phyloP scores from a whole-genome alignment of 2,797 vertebrate genomes.

The Psittacula echo region DNA sequence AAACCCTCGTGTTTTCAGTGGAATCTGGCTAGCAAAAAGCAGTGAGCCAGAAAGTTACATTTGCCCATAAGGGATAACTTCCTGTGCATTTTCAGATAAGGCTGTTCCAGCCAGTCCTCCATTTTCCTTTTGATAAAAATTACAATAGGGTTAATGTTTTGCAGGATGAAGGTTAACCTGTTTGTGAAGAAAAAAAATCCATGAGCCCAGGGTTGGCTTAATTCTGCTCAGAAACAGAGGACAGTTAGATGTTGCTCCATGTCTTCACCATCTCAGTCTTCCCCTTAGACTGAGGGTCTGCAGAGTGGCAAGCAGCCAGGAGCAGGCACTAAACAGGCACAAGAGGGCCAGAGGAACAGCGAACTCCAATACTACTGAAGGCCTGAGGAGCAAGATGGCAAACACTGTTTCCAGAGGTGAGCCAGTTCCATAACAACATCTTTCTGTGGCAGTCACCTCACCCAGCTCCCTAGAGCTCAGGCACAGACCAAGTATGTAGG shows the following conservation, averaged over 20 bases:
- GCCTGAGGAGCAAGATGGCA: rapidly evolving
- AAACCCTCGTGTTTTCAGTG: not conserved
- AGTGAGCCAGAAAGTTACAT: not conserved
- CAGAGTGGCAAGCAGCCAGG: not conserved
- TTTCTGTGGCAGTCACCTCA: not conserved
- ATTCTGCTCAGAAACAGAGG: not conserved
- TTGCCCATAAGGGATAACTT: not conserved
- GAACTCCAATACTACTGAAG: not conserved
- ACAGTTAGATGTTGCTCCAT: not conserved
- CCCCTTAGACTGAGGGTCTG: not conserved
- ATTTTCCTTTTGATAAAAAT: not conserved
- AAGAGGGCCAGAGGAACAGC: not conserved
- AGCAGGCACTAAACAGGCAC: not conserved
- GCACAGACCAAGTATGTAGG: not conserved
- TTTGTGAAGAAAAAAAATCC: not conserved
- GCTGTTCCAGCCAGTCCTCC: not conserved
- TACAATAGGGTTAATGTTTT: not conserved
- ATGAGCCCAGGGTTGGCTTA: not conserved
- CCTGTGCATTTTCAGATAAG: not conserved
- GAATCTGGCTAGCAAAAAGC: not conserved
- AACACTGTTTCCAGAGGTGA: not conserved
- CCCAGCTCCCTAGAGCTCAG: not conserved
- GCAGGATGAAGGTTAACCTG: not conserved
- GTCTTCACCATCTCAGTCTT: not conserved
- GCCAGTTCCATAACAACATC: not conserved